phyloP scores from a whole-genome alignment of 1,140 invertebrate species.

The Thereuonema tuberculata region DNA sequence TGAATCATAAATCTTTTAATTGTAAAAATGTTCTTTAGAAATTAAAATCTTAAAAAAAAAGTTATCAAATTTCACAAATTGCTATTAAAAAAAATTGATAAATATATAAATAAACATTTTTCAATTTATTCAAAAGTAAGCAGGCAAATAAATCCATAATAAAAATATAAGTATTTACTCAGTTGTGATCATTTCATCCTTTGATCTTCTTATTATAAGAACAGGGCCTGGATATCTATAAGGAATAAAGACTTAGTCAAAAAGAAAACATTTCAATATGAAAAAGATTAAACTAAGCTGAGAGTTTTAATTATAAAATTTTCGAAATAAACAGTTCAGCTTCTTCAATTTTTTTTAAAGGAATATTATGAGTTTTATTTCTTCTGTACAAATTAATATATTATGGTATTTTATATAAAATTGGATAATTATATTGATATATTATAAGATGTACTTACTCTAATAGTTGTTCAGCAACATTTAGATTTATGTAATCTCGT shows the following conservation, averaged over 20 bases:
- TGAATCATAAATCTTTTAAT: neutral
- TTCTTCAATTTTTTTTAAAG: no score
- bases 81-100: neutral
- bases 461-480: slow-evolving; percentile 53
- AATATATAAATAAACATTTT: neutral
- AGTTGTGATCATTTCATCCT: neutral
- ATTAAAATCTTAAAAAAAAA: neutral
- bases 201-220: neutral
- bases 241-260: neutral
- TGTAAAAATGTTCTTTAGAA: neutral
- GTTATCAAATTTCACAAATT: neutral
- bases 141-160: neutral
- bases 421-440: neutral
- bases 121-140: neutral
- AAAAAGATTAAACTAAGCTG: no score
- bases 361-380: no score
- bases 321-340: no score
- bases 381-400: no score
- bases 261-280: no score
- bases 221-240: neutral
- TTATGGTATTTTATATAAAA: neutral
- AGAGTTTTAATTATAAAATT: no score
- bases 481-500: slow-evolving; percentile 66
- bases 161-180: neutral
- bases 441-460: slow-evolving; percentile 35